Conservation (phyloP, 2,113 vertebrate species). For the Paralichthys olivaceus region DNA sequence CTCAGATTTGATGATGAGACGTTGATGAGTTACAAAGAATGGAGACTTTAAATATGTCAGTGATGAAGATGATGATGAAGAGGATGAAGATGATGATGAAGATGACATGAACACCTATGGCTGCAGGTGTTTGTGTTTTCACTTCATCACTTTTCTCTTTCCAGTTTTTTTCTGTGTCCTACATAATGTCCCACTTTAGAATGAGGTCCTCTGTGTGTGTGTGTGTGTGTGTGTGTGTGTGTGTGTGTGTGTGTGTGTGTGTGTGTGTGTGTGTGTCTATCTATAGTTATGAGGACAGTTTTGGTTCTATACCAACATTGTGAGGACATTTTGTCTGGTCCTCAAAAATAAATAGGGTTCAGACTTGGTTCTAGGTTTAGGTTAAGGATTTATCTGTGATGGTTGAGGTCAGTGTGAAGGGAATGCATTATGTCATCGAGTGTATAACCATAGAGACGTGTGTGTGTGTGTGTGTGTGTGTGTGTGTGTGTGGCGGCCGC, state of each 20-base stretch:
- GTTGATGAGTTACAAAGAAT: neutral
- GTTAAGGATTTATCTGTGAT: too few species aligned
- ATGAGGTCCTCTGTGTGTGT: slow-evolving; percentile 62
- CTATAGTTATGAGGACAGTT: too few species aligned
- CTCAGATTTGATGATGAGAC: neutral
- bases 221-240: neutral
- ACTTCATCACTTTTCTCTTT: slow-evolving; percentile 12
- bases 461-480: too few species aligned
- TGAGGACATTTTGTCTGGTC: too few species aligned
- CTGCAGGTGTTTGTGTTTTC: neutral
- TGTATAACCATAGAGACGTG: too few species aligned
- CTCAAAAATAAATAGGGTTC: too few species aligned
- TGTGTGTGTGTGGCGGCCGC: neutral
- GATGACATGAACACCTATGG: neutral
- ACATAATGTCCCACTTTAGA: slow-evolving; percentile 79
- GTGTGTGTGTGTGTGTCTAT: slow-evolving; percentile 6
- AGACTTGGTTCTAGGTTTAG: too few species aligned
- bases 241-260: too few species aligned
- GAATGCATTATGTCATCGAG: too few species aligned
- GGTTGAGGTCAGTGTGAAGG: too few species aligned
- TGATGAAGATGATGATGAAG: neutral
- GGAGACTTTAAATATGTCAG: neutral
- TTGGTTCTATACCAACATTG: neutral
- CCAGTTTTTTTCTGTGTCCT: slow-evolving; percentile 63
- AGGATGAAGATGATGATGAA: neutral